Evolutionary conservation across 92 coral and sea anemone species (phyloP), one percentile per base, ranked within the genome.

Genomic region (Blastomussa wellsi): DNA sequence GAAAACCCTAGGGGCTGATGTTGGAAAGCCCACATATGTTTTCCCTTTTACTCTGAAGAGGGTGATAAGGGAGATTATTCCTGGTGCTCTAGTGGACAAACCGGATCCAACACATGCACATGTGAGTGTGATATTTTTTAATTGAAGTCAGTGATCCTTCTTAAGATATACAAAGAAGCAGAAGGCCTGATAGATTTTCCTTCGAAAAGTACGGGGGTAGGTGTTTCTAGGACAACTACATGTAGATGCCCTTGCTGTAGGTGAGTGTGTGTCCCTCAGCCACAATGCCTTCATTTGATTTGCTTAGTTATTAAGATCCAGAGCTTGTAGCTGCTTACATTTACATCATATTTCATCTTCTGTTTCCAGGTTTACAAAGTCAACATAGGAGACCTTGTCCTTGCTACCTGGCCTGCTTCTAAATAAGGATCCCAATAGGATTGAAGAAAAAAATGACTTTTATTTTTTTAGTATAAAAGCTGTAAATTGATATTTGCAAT

Each of bases 351-450:
- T 33, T 35, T 37, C 11, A 35, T 65, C 36, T 55, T 53, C 24
- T 47, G 38, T 62, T 86, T 89, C 69, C 85, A 89, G 90, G 90
- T 89, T 44, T 89, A 85, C 87, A 86, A 77, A 47, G 87, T 89
- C 10, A 89, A 85, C 69, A 86, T 86, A 36, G 92, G 89, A 28
- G 92, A 89, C 66, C 80, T 89, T 28, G 86, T 87, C 15, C 48
- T 26, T 48, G 87, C 92, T 38, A 86, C 49, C 28, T 89, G 92
- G 92, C 90, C 92, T 47, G 82, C 57, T 38, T 65, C 81, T 14
- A 53, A 73, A 28, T 19, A 60, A 76, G 42, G 20, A 68, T 32
- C 2, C 4, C 42, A 68, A 35, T 28, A 68, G 4, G 60, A 33
- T 33, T 12, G 5, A 68, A 33, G 1, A 32, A 68, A 7, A 3